Evolutionary conservation across 2,113 vertebrate genomes (phyloP).

Genomic region (Carettochelys insculpta): DNA sequence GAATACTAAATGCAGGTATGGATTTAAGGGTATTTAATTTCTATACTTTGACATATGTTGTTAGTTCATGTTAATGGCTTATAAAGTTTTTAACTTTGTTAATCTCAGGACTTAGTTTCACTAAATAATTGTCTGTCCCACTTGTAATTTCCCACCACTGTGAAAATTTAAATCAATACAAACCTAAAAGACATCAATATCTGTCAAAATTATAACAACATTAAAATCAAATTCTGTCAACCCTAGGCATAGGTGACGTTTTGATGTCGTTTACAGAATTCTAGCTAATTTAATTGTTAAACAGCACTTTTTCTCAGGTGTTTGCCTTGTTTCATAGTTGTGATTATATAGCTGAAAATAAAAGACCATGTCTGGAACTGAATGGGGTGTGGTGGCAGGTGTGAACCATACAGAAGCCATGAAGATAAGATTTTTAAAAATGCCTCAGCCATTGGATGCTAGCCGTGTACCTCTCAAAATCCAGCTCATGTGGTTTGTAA

Average conservation of each 20-base stretch:
- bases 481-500: neutral
- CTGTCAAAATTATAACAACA: neutral
- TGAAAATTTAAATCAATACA: neutral
- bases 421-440: neutral
- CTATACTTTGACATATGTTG: neutral
- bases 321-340: neutral
- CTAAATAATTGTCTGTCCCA: neutral
- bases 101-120: neutral
- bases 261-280: neutral
- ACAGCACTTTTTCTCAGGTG: neutral
- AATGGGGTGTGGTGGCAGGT: neutral
- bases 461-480: neutral
- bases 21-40: neutral
- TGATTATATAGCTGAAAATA: neutral
- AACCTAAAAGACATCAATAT: neutral
- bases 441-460: neutral
- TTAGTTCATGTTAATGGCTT: neutral
- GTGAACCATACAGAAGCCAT: neutral
- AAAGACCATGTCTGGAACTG: neutral
- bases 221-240: neutral
- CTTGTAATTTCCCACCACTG: neutral
- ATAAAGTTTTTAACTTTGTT: neutral
- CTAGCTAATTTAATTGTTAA: neutral
- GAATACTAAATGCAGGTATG: neutral
- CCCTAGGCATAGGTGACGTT: too few relatives aligned